phyloP scores from a whole-genome alignment of 1,140 invertebrate genomes.

The Drosophila leontia region DNA sequence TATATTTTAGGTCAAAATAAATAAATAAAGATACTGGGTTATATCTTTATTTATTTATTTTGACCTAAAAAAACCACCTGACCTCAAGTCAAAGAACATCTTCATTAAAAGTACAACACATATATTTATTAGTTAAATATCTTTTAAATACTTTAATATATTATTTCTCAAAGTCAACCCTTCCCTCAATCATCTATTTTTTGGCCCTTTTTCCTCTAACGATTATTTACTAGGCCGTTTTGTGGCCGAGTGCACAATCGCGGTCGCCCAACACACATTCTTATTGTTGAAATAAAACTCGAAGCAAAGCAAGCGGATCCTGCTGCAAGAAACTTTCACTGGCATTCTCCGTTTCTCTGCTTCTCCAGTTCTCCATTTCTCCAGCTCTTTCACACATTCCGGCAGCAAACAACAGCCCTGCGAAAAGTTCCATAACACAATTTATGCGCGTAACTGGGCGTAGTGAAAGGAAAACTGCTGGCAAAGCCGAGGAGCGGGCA shows the following conservation, averaged over 20 bases:
- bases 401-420: constrained; percentile 54
- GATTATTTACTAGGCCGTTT: constrained; percentile 14
- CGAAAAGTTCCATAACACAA: constrained; percentile 78
- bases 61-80: no score
- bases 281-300: constrained; percentile 30
- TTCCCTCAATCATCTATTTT: not conserved
- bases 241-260: not conserved
- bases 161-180: no score
- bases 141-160: no score
- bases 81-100: no score
- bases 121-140: no score
- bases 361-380: not conserved
- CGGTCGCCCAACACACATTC: constrained; percentile 13
- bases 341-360: constrained; percentile 2
- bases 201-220: no score
- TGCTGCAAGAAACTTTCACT: constrained; percentile 49
- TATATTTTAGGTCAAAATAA: no score
- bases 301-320: constrained; percentile 52
- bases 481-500: not conserved
- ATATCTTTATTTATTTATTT: no score
- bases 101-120: no score
- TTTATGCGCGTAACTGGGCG: constrained; percentile 82
- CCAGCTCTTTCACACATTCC: constrained; percentile 10
- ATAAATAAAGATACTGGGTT: no score
- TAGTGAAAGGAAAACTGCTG: constrained; percentile 64